Evolutionary conservation across 1,140 invertebrate species (phyloP), one percentile per base, ranked within the genome.

Genomic region (Notospermus geniculatus): DNA sequence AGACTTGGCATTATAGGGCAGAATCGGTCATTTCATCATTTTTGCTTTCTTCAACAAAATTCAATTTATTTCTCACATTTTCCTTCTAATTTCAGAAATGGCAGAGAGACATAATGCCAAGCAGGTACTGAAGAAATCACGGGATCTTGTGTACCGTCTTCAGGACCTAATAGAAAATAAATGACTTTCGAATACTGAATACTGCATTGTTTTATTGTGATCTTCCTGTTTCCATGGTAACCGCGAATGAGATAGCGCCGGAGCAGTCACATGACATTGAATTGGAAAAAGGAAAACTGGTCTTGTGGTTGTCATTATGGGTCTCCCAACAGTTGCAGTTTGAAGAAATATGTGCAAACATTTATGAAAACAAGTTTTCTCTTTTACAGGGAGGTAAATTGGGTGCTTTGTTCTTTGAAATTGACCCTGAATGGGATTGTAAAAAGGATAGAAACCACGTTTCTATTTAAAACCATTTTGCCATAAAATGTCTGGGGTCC

Each of bases 81-180:
- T 29, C 19, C 57, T 63, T 79, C 82, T 73, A 67, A 77, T 87
- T 86, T 60, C 82, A 95, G 93, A 96, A 89, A 95, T 95, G 93
- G 93, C 93, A 0, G 93, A 96, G 79, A 84, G 90, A 66, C 93
- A 96, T 77, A 89, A 95, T 80, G 90, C 90, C 0, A 86, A 87
- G 66, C 85, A 88, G 23, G 87, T 95, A n/a, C 78, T 96, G 23
- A 86, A 87, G 65, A 83, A 93, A 63, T 89, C 92, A 0, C 84
- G 92, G 63, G 90, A 92, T 72, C 81, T 95, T 22, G 91, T 95
- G 2, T 82, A 90, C 46, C 89, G 93, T 82, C 85, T 95, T 65
- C 93, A 95, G 83, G 90, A 90, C 62, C 82, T 95, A 46, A 94
- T 95, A 68, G 91, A 93, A 78, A 93, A 94, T 59, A 80, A 80